Base-by-base conservation (phyloP, 2,113 vertebrate species). In the Condylura cristata region DNA sequence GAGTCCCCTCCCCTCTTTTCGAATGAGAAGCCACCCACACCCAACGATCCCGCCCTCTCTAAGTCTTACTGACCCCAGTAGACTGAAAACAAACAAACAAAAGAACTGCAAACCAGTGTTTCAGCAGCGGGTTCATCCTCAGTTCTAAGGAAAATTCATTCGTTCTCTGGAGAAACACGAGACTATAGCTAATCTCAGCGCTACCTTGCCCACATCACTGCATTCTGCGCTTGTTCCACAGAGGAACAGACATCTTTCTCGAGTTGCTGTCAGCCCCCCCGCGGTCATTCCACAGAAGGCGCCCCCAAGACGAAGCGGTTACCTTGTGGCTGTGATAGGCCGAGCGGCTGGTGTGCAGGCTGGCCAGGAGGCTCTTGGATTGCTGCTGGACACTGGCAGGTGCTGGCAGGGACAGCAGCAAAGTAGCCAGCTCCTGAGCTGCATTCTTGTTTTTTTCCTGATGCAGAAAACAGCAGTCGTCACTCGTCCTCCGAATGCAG, bases 311-410 rank as follows among this genome's bases (percentile, higher is more conserved):
- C 53, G 2, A n/a, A 44, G 1, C 0, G 0, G 2, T 63, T 97
- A 99, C 99, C 99, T 99, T 99, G 98, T 99, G 99, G 98, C 99
- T 99, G 97, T 99, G 99, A 97, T 99, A 99, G 1, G 99, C 99
- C 0, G 99, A 99, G 92, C 99, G 99, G 97, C 99, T 99, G 96
- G 99, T 99, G 97, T 99, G 99, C 95, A 99, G 96, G 96, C 99
- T 99, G 39, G 99, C 99, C 97, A 99, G 97, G 24, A 99, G 99
- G 80, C 99, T 99, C 98, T 99, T 99, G 80, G 99, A 99, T 94
- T 99, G 99, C 96, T 99, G 99, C 97, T 99, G 99, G 95, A 99
- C 99, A 0, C 99, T 99, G 93, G 99, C 97, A 65, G 99, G 99
- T 8, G 99, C 99, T 2, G 99, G 99, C 98, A 99, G 99, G 37